Evolutionary conservation across 1,140 invertebrate genomes (phyloP), one percentile per base, ranked within the genome.

Genomic region (Aphaenogaster rudis): DNA sequence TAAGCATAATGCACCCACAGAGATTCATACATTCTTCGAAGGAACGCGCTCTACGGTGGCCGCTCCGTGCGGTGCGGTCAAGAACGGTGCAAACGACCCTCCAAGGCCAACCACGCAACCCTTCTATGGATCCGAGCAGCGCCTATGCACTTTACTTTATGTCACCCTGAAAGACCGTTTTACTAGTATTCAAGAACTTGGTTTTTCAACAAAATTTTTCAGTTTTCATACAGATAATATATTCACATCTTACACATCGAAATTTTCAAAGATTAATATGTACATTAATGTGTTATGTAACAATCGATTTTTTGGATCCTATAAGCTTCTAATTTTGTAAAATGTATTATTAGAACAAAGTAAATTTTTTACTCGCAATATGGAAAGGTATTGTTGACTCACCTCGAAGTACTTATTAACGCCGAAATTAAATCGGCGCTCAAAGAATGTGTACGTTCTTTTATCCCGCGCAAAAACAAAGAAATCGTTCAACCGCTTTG

Each of bases 81-180:
- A 88, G 88, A 89, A 87, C 86, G 86, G 92, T 93, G 93, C 91
- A 94, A 94, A 94, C 93, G 92, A 93, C 92, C 91, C 91, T 92
- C 90, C 94, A 95, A 94, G 93, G 93, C 92, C 92, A 94, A 92
- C 90, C 86, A 90, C 90, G 85, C 93, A 94, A 94, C 93, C 93
- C 93, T 94, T 95, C 88, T 90, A 90, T 6, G 36, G 48, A n/a
- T 80, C 21, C n/a, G 57, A 50, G 11, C 52, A 45, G 50, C 33
- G 78, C 39, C 72, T 79, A 66, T 82, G 77, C 59, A 66, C 66
- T 93, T 93, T 92, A 90, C 80, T 85, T 87, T 76, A 86, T 81
- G 88, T 93, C 85, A 90, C 89, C 80, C 90, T 88, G 42, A 57
- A 87, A 66, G 67, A 82, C 42, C 54, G 33, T 72, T 74, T 61